Conservation (phyloP, 2,888 invertebrate species). For the Gnatocerus cornutus region DNA sequence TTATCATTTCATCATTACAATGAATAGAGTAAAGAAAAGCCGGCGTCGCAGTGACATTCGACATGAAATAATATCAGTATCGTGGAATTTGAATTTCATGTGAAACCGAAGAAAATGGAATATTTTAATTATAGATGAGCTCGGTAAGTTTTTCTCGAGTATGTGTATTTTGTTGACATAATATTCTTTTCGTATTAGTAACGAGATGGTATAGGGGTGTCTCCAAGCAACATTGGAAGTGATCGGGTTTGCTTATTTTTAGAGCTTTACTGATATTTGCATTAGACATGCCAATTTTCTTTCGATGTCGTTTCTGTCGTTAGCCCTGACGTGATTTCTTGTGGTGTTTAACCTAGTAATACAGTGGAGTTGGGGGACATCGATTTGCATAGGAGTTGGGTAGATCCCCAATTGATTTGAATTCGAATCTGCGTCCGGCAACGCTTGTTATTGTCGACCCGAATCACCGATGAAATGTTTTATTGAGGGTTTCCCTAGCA, state of each 20-base stretch:
- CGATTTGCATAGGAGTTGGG: constrained; percentile 42
- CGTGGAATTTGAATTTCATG: too few relatives aligned
- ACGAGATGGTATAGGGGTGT: constrained; percentile 1
- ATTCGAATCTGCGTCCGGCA: constrained; percentile 51
- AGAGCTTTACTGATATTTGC: constrained; percentile 11
- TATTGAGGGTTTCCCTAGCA: constrained; percentile 52
- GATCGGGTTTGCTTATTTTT: not conserved
- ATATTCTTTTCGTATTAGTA: not conserved
- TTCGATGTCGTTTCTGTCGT: constrained; percentile 14
- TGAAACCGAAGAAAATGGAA: too few relatives aligned
- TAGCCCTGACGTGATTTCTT: constrained; percentile 20
- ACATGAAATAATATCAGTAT: too few relatives aligned
- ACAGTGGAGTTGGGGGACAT: constrained; percentile 28
- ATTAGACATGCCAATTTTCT: constrained; percentile 9
- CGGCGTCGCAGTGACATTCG: too few relatives aligned
- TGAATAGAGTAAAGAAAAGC: too few relatives aligned
- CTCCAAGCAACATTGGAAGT: constrained; percentile 5
- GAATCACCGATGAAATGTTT: constrained; percentile 56
- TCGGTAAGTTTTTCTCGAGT: not conserved
- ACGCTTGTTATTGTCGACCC: constrained; percentile 57
- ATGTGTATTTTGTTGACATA: constrained; percentile 1
- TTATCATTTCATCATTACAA: too few relatives aligned
- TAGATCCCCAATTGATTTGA: constrained; percentile 54
- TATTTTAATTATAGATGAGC: not conserved
- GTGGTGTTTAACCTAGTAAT: constrained; percentile 32